phyloP scores from a whole-genome alignment of 1,140 invertebrate genomes.

The Homalodisca vitripennis region DNA sequence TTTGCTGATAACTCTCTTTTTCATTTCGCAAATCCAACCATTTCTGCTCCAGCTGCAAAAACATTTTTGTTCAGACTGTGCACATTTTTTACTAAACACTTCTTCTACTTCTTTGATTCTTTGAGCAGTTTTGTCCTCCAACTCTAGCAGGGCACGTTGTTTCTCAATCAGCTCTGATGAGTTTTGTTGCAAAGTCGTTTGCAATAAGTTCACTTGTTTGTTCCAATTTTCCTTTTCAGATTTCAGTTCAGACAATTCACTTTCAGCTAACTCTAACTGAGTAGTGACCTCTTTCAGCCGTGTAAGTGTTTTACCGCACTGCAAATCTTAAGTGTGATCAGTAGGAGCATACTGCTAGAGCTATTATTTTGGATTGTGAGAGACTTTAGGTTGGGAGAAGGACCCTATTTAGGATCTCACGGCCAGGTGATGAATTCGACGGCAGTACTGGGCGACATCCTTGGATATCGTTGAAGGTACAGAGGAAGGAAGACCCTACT shows the following conservation, averaged over 20 bases:
- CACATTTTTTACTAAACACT: background rate
- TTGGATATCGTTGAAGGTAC: too few species aligned
- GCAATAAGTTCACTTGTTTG: conserved; percentile 52
- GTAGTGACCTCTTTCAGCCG: conserved; percentile 33
- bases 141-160: conserved; percentile 46
- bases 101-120: background rate
- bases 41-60: conserved; percentile 9
- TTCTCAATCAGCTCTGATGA: conserved; percentile 48
- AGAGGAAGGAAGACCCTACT: too few species aligned
- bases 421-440: too few species aligned
- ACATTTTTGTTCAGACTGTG: conserved; percentile 4
- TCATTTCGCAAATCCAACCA: background rate
- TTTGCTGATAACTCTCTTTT: background rate
- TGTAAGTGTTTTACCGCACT: too few species aligned
- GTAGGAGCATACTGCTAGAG: too few species aligned
- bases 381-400: too few species aligned
- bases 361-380: too few species aligned
- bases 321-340: too few species aligned
- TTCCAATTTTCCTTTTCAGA: conserved; percentile 47
- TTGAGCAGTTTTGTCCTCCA: background rate
- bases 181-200: conserved; percentile 50
- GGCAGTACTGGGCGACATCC: too few species aligned
- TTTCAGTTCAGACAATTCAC: conserved; percentile 32
- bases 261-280: conserved; percentile 34
- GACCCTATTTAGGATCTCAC: too few species aligned